Evolutionary conservation across 2,888 invertebrate species (phyloP), one percentile per base, ranked within the genome.

Genomic region (Koerneria pararmatus): DNA sequence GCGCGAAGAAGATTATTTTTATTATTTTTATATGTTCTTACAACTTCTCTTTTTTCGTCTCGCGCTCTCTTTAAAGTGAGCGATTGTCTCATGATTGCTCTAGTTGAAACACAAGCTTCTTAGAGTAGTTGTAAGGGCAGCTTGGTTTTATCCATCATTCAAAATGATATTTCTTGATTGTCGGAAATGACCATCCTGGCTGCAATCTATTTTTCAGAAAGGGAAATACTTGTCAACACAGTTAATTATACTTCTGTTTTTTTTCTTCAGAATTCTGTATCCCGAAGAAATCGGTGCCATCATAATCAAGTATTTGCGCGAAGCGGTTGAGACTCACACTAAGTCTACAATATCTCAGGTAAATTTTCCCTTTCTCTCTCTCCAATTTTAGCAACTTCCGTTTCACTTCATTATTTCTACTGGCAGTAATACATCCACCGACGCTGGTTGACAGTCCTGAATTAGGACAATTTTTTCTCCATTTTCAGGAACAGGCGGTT

Each of bases 241-340:
- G 2, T 8, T 49, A 49, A 19, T 11, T 24, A 8, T 56, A 27
- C 1, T 29, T 1, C n/a, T 27, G 3, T 11, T 11, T 58, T 37
- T 3, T 27, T 3, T 24, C 63, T 70, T 62, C 46, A 76, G 74
- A 65, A 68, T 57, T 31, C 46, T 82, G 6, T 72, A 73, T 34
- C 83, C 83, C 2, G 81, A 83, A 68, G 77, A 83, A 60, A 72
- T 83, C 32, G 83, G 83, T 15, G 59, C 77, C 0, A 56, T 77
- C 2, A 82, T 83, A 24, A 71, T 83, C 15, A 57, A 54, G 22
- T 80, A 83, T 71, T 62, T 83, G 27, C 74, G 69, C 31, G 56
- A 67, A 0, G 68, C 74, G 11, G 80, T 80, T 3, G 78, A 78
- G 35, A 71, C 73, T 31, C 48, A 67, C 32, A 51, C 68, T n/a